Conservation (phyloP, 2,113 vertebrate genomes). For the Varanus salvator region DNA sequence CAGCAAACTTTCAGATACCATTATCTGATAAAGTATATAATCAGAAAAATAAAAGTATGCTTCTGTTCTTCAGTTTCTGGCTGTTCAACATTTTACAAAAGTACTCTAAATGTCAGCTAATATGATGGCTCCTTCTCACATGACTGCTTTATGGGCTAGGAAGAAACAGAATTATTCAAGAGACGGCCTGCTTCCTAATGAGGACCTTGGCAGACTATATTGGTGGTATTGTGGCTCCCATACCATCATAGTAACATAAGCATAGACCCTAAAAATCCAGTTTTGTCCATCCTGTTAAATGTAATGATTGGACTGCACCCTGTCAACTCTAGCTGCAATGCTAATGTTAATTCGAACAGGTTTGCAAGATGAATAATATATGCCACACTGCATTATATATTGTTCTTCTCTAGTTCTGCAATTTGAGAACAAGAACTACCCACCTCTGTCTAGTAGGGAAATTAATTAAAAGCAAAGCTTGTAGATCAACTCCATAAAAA, state of each 20-base stretch:
- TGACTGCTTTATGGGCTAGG: neutral
- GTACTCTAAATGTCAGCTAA: neutral
- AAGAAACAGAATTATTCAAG: neutral
- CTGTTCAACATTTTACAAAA: neutral
- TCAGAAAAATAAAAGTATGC: neutral
- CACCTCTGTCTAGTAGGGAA: neutral
- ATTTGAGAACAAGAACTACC: neutral
- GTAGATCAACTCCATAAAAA: neutral
- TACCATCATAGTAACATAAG: neutral
- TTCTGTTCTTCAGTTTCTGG: neutral
- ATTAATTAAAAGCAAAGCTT: neutral
- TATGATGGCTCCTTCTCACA: neutral
- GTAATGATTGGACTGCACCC: neutral
- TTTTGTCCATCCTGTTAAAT: neutral
- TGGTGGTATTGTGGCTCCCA: neutral
- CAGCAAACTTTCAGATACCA: neutral
- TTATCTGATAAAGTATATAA: neutral
- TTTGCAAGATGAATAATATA: neutral
- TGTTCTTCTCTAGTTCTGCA: neutral
- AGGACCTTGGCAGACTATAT: neutral
- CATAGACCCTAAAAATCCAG: neutral
- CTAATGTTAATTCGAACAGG: neutral
- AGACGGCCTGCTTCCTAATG: neutral
- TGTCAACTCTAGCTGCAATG: neutral
- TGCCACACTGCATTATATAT: neutral